Conservation (phyloP, 2,113 vertebrate genomes). For the Orientallactaga bullata region DNA sequence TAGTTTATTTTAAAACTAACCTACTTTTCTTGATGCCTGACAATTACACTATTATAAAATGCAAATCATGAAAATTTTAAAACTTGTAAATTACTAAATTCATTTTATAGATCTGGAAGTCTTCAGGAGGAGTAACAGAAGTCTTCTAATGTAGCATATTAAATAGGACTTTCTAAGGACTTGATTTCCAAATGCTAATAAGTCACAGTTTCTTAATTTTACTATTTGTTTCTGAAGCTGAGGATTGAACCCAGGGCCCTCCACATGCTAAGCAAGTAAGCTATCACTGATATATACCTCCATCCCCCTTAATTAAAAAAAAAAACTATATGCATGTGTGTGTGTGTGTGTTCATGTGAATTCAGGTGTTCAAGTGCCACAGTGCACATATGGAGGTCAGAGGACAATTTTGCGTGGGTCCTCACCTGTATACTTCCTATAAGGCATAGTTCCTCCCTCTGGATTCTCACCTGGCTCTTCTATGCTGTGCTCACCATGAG, state of each 20-base stretch:
- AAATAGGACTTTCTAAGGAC: constrained; percentile 37
- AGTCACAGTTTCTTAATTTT: constrained; percentile 14
- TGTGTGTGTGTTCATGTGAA: too few relatives aligned
- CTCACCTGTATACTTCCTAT: too few relatives aligned
- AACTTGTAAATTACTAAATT: neutral
- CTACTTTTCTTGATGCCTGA: constrained; percentile 20
- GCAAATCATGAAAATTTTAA: constrained; percentile 21
- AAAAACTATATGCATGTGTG: too few relatives aligned
- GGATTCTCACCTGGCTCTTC: too few relatives aligned
- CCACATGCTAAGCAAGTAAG: too few relatives aligned
- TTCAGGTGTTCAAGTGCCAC: neutral
- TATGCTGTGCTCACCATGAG: too few relatives aligned
- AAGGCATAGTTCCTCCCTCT: too few relatives aligned
- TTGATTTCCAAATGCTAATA: constrained; percentile 43
- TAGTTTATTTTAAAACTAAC: constrained; percentile 32
- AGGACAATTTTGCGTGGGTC: neutral
- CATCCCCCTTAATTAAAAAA: too few relatives aligned
- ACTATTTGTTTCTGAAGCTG: too few relatives aligned
- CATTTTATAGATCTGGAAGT: constrained; percentile 22
- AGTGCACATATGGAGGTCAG: too few relatives aligned
- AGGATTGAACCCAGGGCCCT: too few relatives aligned
- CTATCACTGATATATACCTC: too few relatives aligned
- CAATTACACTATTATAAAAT: constrained; percentile 54
- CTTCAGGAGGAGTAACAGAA: neutral
- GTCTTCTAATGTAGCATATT: neutral